Evolutionary conservation across 1,140 invertebrate genomes (phyloP), one percentile per base, ranked within the genome.

Genomic region (Drosophila chauvacae): DNA sequence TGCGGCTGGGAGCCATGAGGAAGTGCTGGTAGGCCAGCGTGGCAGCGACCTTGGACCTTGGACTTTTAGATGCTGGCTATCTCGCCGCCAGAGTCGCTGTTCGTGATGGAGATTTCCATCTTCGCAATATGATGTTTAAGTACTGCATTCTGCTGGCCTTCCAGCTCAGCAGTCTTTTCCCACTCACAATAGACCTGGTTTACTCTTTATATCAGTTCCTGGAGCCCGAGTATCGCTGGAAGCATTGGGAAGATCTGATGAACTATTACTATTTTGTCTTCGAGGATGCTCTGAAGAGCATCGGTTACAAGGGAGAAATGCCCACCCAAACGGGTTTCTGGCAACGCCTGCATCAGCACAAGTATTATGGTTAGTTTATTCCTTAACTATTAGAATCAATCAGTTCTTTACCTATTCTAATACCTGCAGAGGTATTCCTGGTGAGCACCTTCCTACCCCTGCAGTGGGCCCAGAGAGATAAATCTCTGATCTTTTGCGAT

Each of bases 1-100:
- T 94, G 90, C 65, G 94, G 92, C 61, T 94, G 92, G 63, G 94
- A 85, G 69, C 93, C 93, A 72, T 94, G 81, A 81, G 64, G 30
- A 92, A 92, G 62, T 92, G 91, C 71, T 92, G 91, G 70, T 92
- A 92, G 50, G 90, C 87, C 47, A 92, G 55, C 4, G 85, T 91
- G 7, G 91, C 80, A 28, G 90, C 91, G 7, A 92, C n/a, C n/a
- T n/a, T n/a, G n/a, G 23, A 86, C 87, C 78, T 92, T 92, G 44
- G 91, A 86, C 66, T 90, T 92, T 60, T 84, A 91, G 74, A 83
- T 91, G 86, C 80, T 92, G 79, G 74, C 87, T 73, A 77, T 91
- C 69, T 81, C 87, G 33, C 81, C 82, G 53, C 87, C 85, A 14
- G 91, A 92, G 65, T 92, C 91, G 57, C 91, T 92, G 55, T 92